Conservation (phyloP, 2,113 vertebrate species). For the Monopterus albus region DNA sequence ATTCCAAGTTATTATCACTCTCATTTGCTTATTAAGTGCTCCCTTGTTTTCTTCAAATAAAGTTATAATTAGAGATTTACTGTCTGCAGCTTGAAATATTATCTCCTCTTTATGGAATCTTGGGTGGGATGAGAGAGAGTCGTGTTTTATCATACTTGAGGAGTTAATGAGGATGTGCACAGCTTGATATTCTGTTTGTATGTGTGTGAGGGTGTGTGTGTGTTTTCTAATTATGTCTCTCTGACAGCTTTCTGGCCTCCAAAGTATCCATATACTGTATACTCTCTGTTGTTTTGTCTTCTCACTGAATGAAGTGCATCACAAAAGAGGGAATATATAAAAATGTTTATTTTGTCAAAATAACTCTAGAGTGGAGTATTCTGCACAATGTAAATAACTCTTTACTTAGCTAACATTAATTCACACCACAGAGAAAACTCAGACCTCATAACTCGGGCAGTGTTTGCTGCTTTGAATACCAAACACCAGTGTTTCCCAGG, state of each 20-base stretch:
- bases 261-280: slow-evolving; percentile 62
- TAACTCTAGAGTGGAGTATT: background rate
- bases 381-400: background rate
- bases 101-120: slow-evolving; percentile 77
- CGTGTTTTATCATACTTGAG: slow-evolving; percentile 77
- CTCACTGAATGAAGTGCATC: slow-evolving; percentile 53
- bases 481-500: slow-evolving; percentile 51
- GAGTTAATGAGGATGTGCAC: slow-evolving; percentile 82
- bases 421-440: slow-evolving; percentile 6
- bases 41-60: slow-evolving; percentile 86
- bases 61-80: slow-evolving; percentile 85
- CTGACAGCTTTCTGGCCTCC: slow-evolving; percentile 73
- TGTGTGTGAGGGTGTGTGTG: slow-evolving; percentile 64
- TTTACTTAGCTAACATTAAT: slow-evolving; percentile 1
- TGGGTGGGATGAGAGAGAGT: slow-evolving; percentile 77
- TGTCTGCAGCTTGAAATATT: slow-evolving; percentile 80
- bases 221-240: slow-evolving; percentile 75
- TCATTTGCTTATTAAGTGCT: slow-evolving; percentile 85
- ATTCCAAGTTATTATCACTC: slow-evolving; percentile 82
- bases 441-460: slow-evolving; percentile 10
- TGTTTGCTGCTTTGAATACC: slow-evolving; percentile 50
- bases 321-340: slow-evolving; percentile 30
- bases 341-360: background rate
- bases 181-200: slow-evolving; percentile 77
- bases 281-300: slow-evolving; percentile 69